Percentiles rank a stretch among this genome's conserved stretches.
phyloP scores from a whole-genome alignment of 2,113 vertebrate genomes.

The Mirza zaza region DNA sequence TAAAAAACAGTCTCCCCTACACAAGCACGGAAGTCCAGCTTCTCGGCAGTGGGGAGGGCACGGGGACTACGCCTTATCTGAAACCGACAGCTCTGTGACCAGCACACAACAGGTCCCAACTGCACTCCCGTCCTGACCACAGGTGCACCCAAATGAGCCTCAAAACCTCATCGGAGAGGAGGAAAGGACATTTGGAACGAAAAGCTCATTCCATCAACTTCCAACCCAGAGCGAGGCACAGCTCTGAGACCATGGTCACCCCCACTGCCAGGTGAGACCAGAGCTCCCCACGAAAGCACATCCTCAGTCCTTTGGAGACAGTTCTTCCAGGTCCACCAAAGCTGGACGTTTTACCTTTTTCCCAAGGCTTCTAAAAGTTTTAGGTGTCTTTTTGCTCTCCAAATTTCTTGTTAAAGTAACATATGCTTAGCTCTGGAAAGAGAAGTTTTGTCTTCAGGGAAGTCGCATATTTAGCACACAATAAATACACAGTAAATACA shows the following conservation, averaged over 20 bases:
- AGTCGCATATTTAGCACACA: background rate
- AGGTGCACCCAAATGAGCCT: background rate
- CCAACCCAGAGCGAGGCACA: background rate
- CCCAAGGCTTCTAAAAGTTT: background rate
- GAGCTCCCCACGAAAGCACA: background rate
- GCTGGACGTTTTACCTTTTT: background rate
- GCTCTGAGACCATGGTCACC: background rate
- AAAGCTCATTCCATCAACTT: background rate
- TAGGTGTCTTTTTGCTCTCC: background rate
- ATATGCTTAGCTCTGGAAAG: background rate
- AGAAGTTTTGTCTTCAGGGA: background rate
- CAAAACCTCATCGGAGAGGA: background rate
- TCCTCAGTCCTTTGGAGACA: background rate
- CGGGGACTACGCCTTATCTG: background rate
- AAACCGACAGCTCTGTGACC: background rate
- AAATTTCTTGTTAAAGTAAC: conserved; percentile 9
- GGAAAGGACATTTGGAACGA: background rate
- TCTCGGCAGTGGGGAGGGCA: background rate
- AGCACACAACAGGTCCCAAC: background rate
- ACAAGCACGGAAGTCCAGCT: background rate
- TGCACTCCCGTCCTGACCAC: background rate
- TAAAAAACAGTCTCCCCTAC: background rate
- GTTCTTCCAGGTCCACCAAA: background rate
- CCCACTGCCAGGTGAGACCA: background rate
- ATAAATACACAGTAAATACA: conserved; percentile 37